Base-by-base conservation (phyloP, 2,113 vertebrate genomes). In the Helogale parvula region DNA sequence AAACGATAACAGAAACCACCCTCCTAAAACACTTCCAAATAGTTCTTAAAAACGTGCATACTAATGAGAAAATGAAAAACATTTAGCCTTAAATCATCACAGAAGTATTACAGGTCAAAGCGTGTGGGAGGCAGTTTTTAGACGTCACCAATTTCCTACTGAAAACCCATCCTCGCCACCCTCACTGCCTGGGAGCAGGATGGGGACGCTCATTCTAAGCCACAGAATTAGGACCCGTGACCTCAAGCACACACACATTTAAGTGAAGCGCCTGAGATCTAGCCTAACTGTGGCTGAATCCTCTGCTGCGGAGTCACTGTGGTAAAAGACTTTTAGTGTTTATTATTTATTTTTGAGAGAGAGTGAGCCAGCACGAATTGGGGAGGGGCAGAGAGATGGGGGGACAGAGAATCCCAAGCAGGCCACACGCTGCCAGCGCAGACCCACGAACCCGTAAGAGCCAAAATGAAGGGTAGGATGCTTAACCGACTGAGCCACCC, bases 21-120 rank as follows among this genome's bases (percentile, higher is more conserved):
- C 38, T 86, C 60, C 17, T 35, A 91, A 86, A 81, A 38, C 45
- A 41, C 54, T 66, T 81, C 15, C 66, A 84, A 92, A 84, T 76
- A 65, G 63, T 41, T 88, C 2, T 71, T 14, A 19, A 65, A 29
- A 27, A 72, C 35, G 38, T 13, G 29, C 25, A 29, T 76, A 47
- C 72, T 31, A 90, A 90, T 76, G 60, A 41, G 89, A 85, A 93
- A 85, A 93, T 50, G 71, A n/a, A 71, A 71, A 90, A 79, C n/a
- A 57, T 71, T 71, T 89, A 82, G 29, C 23, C 41, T 60, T 69
- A 52, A 69, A n/a, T 63, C 69, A 65, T 50, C 66, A n/a, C 50
- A 29, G 65, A 29, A n/a, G 2, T 68, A 68, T 85, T 89, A 74
- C 11, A 88, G 41, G 72, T 68, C 9, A 85, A 92, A 96, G 86